These are phyloP conservation scores for Uloborus diversus DNA, from an alignment of 1,140 invertebrate species.

Conservation along the genomic window DNA sequence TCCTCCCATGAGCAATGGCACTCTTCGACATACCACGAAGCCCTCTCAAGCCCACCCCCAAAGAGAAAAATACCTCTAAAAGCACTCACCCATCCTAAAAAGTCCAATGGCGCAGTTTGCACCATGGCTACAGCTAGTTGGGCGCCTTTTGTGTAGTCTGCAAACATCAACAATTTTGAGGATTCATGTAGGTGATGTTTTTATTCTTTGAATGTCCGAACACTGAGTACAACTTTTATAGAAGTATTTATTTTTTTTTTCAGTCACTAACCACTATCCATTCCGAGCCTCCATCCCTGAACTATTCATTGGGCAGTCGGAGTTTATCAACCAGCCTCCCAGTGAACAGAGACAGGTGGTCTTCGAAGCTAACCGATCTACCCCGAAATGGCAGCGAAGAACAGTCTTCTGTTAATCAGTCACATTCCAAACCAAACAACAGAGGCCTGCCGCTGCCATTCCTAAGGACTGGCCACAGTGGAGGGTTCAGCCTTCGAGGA, in stretches of 20 bases:
- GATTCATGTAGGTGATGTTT: too few species aligned
- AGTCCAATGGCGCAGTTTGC: too few species aligned
- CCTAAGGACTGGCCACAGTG: slow-evolving; percentile 25
- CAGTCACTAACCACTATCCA: slow-evolving; percentile 35
- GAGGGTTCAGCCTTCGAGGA: slow-evolving; percentile 38
- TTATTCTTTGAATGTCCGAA: too few species aligned
- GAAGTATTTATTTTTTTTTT: neutral
- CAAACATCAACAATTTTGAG: too few species aligned
- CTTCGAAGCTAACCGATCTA: neutral
- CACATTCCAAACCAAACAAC: neutral
- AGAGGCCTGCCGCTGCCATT: slow-evolving; percentile 26
- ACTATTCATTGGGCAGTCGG: neutral
- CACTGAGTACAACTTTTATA: too few species aligned
- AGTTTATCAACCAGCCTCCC: slow-evolving; percentile 1
- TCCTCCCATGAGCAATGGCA: too few species aligned
- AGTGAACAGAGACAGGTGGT: neutral
- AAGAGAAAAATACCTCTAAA: too few species aligned
- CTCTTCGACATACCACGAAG: too few species aligned
- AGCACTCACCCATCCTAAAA: too few species aligned
- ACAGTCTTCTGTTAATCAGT: neutral
- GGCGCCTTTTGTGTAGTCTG: too few species aligned
- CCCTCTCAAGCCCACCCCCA: too few species aligned
- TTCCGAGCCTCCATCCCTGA: slow-evolving; percentile 17
- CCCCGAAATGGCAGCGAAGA: neutral
- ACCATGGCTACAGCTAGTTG: too few species aligned